Base-by-base conservation (phyloP, 1,140 invertebrate species). In the Drosophila bifasciata region DNA sequence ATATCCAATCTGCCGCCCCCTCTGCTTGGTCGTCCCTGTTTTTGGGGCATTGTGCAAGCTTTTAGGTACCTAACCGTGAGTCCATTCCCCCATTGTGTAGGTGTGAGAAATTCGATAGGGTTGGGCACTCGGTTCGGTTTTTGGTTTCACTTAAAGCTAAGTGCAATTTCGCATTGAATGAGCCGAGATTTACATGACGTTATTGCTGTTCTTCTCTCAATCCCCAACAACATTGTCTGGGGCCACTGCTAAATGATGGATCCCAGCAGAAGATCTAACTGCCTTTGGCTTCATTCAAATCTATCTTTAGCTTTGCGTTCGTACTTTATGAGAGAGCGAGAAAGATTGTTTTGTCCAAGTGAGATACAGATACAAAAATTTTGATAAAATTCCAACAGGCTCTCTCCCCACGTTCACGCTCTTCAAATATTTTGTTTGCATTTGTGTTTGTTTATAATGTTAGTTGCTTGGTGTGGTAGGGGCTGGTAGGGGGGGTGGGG, bases 61-160 rank as follows among this genome's bases (percentile, higher is more conserved):
- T 85, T 85, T 77, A 76, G 72, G 67, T 72, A 64, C 76, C 62
- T 79, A 76, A 83, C 57, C 57, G 74, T 66, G 67, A 21, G 60
- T 43, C 40, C 59, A 43, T 74, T 71, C 36, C 32, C 19, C 50
- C 56, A 68, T 64, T 74, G 70, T 60, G 80, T 80, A 86, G 81
- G 80, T 85, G 80, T 85, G 80, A 85, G 80, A 85, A 81, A 85
- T 85, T 58, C 56, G 83, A 85, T 85, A 85, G 55, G 56, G 36
- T 17, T 68, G 46, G 49, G 67, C 62, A 45, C 43, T 64, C 23
- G 16, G 53, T 21, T 21, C 25, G 28, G 55, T 25, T 46, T 79
- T 69, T 44, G 45, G 79, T 63, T 71, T 76, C 61, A 17, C 46
- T 41, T 53, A 63, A 69, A 76, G 78, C 57, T 58, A 64, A 79